Evolutionary conservation across 2,113 vertebrate genomes (phyloP).

Genomic region (Solea senegalensis): DNA sequence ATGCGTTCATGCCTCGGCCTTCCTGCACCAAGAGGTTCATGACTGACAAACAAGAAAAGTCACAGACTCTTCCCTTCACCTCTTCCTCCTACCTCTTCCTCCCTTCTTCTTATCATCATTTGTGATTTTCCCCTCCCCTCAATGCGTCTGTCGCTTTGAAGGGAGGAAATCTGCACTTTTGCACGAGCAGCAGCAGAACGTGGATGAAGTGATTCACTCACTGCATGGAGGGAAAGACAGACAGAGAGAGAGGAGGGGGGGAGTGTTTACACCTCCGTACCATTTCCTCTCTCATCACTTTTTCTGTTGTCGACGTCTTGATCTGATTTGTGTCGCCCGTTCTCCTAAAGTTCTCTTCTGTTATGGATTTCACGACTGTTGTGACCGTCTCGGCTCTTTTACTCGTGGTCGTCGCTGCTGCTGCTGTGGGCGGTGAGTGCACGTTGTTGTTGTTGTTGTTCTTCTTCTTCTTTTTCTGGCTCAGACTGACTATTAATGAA

Average conservation of each 20-base stretch:
- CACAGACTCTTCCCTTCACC: slow-evolving; percentile 22
- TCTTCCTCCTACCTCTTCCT: slow-evolving; percentile 53
- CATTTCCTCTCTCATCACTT: slow-evolving; percentile 74
- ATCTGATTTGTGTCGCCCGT: slow-evolving; percentile 22
- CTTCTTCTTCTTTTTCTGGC: not conserved
- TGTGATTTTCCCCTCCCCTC: slow-evolving; percentile 48
- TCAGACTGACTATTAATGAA: not conserved
- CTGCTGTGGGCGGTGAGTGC: slow-evolving; percentile 48
- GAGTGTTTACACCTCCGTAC: slow-evolving; percentile 61
- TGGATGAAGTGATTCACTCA: slow-evolving; percentile 68
- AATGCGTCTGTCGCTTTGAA: slow-evolving; percentile 72
- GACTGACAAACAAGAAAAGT: not conserved
- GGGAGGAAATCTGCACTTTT: slow-evolving; percentile 81
- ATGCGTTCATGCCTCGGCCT: no score
- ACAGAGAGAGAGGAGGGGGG: slow-evolving; percentile 26
- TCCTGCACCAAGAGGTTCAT: no score
- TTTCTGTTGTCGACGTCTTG: slow-evolving; percentile 43
- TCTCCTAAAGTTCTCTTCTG: slow-evolving; percentile 12
- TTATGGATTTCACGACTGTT: slow-evolving; percentile 52
- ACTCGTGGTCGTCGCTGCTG: not conserved
- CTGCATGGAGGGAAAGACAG: slow-evolving; percentile 49
- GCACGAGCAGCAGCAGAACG: slow-evolving; percentile 53
- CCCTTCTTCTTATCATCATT: slow-evolving; percentile 29
- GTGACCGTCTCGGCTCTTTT: slow-evolving; percentile 37
- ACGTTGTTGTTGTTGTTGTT: not conserved